A percentile compares a stretch with the other conserved stretches of the same genome.
Evolutionary conservation across 2,888 invertebrate genomes (phyloP).

Genomic region (Gandaritis pyraliata): DNA sequence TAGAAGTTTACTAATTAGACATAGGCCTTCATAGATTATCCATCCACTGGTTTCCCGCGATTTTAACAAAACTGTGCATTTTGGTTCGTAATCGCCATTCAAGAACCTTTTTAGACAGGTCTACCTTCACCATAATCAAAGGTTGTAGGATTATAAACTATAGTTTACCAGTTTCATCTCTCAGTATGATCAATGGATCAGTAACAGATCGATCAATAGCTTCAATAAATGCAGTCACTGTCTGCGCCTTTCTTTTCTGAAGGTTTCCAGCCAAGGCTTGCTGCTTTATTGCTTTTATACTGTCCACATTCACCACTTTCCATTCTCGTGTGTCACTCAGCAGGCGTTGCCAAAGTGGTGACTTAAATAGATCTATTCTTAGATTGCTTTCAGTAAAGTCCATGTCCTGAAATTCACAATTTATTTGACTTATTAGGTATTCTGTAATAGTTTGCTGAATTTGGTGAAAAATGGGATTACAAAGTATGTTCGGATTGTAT

Average conservation of each 20-base stretch:
- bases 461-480: background rate
- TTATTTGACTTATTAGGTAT: background rate
- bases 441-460: background rate
- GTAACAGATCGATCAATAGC: slow-evolving; percentile 72
- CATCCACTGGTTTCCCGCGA: too few species aligned
- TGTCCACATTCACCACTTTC: slow-evolving; percentile 60
- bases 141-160: background rate
- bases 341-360: slow-evolving; percentile 67
- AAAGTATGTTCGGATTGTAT: too few species aligned
- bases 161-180: slow-evolving; percentile 67
- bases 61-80: too few species aligned
- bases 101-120: too few species aligned
- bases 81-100: too few species aligned
- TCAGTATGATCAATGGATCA: slow-evolving; percentile 71
- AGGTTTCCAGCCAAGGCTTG: slow-evolving; percentile 66
- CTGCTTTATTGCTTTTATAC: slow-evolving; percentile 69
- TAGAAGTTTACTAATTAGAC: too few species aligned
- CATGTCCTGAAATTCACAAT: slow-evolving; percentile 62
- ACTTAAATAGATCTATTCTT: slow-evolving; percentile 66
- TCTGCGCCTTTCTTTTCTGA: slow-evolving; percentile 68
- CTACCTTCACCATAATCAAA: too few species aligned
- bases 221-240: slow-evolving; percentile 71
- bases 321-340: slow-evolving; percentile 60
- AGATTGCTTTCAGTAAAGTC: slow-evolving; percentile 66
- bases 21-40: too few species aligned